phyloP scores from a whole-genome alignment of 2,113 vertebrate genomes.

The Chrysemys picta region DNA sequence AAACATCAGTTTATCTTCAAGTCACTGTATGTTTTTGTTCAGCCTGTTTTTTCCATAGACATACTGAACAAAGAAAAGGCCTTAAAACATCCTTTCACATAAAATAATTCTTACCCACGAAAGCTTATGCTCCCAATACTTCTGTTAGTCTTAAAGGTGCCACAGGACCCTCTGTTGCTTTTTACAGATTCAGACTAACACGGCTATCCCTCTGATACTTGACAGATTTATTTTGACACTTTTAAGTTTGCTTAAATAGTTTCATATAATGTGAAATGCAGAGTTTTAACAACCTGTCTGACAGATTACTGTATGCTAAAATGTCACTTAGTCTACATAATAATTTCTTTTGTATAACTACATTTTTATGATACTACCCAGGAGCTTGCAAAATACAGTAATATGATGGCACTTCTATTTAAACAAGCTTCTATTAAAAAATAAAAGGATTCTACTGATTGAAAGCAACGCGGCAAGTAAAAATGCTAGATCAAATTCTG shows the following conservation, averaged over 20 bases:
- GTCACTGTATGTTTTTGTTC: neutral
- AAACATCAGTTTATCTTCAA: neutral
- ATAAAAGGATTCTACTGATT: neutral
- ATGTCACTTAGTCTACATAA: neutral
- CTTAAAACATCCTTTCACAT: neutral
- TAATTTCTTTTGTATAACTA: neutral
- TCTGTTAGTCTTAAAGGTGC: too few species aligned
- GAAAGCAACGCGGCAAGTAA: neutral
- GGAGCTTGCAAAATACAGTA: neutral
- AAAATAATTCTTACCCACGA: neutral
- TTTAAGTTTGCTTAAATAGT: neutral
- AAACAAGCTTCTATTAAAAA: conserved; percentile 4
- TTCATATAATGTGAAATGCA: neutral
- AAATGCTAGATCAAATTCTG: neutral
- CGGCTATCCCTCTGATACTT: too few species aligned
- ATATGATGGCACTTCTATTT: neutral
- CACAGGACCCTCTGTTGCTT: too few species aligned
- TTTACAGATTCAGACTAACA: too few species aligned
- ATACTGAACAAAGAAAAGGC: neutral
- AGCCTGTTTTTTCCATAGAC: neutral
- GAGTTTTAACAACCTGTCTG: conserved; percentile 9
- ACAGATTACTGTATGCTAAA: neutral
- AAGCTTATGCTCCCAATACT: too few species aligned
- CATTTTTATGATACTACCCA: neutral
- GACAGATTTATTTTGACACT: neutral